Evolutionary conservation across 2,113 vertebrate species (phyloP).

Genomic region (Entelurus aequoreus): DNA sequence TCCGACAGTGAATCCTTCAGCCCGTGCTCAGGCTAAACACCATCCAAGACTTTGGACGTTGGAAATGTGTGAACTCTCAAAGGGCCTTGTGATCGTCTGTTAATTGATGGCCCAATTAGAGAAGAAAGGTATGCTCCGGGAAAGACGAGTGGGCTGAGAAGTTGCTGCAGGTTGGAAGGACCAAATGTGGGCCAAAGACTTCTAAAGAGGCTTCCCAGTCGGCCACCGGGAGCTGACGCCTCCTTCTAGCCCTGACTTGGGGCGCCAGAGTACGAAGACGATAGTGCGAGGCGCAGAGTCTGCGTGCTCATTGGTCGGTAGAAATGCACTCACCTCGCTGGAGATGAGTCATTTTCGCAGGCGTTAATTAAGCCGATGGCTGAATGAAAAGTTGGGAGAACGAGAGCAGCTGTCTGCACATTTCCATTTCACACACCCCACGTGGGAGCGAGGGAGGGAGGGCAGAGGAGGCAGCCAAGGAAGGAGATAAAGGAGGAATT

Average conservation of each 20-base stretch:
- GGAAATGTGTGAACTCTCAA: constrained; percentile 31
- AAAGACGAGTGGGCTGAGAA: constrained; percentile 26
- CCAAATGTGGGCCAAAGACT: constrained; percentile 11
- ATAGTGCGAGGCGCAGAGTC: constrained; percentile 10
- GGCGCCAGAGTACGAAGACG: neutral
- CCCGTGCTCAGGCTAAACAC: constrained; percentile 22
- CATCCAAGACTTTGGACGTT: constrained; percentile 38
- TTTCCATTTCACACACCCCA: constrained; percentile 71
- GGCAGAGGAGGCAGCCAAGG: constrained; percentile 33
- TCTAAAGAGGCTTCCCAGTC: constrained; percentile 8
- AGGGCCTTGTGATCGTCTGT: constrained; percentile 50
- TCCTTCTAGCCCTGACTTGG: constrained; percentile 8
- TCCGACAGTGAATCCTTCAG: constrained; percentile 24
- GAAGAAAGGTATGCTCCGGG: constrained; percentile 41
- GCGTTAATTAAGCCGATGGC: constrained; percentile 66
- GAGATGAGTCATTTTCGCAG: constrained; percentile 61
- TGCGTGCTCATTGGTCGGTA: constrained; percentile 43
- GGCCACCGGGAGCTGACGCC: constrained; percentile 10
- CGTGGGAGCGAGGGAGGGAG: constrained; percentile 32
- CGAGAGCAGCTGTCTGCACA: constrained; percentile 68
- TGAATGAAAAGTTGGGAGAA: constrained; percentile 63
- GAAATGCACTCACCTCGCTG: constrained; percentile 62
- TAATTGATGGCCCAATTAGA: constrained; percentile 66
- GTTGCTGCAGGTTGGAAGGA: constrained; percentile 33
- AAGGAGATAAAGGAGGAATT: constrained; percentile 26